Base-by-base conservation (phyloP, 2,113 vertebrate species). In the Emydura subglobosa region DNA sequence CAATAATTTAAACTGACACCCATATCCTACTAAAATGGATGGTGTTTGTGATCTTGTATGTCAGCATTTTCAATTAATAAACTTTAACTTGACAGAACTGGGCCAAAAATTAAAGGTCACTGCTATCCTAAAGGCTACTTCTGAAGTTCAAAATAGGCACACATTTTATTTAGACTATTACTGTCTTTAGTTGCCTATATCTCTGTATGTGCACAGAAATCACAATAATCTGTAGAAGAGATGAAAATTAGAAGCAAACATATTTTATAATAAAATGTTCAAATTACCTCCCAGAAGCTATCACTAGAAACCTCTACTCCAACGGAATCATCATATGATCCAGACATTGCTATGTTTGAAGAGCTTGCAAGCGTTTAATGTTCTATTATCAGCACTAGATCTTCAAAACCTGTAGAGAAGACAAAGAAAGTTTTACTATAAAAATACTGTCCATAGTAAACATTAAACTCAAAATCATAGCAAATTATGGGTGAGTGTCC, bases 221-320 rank as follows among this genome's bases (percentile, higher is more conserved):
- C 7, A 27, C 1, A 39, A 53, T 94, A 89, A 47, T 65, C 54
- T 79, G 31, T 5, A 87, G 3, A 3, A 31, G 5, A 1, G 85
- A 7, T 53, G 44, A 91, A 44, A 90, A 57, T 59, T 3, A 78
- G 79, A 93, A 80, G 5, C 3, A 90, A 96, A 94, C 72, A 10
- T 92, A 22, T 59, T 21, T 29, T 44, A 16, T 13, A 79, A n/a
- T 24, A 47, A 54, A 74, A 47, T 1, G 1, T 14, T 87, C 27
- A 2, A 3, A 13, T 98, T 98, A 99, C 99, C 99, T 99, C 99
- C 99, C 99, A 99, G 98, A 99, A 99, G 97, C 99, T 99, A 92
- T 99, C 99, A 59, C 99, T 99, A 96, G 99, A 99, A 91, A 99
- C 99, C 91, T 99, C 99, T 4, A 98, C 98, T 98, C 99, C 98